Conservation (phyloP, 2,113 vertebrate species). For the Mobula hypostoma region DNA sequence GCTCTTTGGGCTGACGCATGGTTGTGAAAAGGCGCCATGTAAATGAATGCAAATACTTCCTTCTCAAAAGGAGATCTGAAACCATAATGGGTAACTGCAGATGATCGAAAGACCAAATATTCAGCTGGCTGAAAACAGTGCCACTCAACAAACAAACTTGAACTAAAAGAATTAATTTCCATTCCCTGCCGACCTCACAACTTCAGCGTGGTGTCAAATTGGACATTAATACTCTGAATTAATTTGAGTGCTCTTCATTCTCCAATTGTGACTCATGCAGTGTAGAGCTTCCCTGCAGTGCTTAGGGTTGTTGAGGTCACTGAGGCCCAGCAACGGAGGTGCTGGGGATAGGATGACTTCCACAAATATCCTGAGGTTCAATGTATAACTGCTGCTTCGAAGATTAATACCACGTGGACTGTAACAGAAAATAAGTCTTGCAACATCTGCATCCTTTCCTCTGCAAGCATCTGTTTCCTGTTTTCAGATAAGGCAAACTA, state of each 20-base stretch:
- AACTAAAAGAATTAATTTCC: neutral
- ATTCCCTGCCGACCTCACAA: neutral
- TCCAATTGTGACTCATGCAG: neutral
- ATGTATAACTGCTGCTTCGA: neutral
- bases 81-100: no score
- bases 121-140: neutral
- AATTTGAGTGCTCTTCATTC: neutral
- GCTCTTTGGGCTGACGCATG: no score
- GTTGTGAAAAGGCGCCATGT: no score
- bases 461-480: conserved; percentile 29
- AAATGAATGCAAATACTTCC: no score
- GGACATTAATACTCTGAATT: neutral
- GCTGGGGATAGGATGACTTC: neutral
- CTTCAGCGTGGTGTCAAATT: neutral
- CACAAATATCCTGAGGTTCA: neutral
- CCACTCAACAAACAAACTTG: neutral
- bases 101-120: neutral
- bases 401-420: neutral
- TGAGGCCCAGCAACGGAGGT: neutral
- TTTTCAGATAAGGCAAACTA: neutral
- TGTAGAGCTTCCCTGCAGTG: neutral
- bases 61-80: no score
- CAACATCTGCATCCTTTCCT: conserved; percentile 24
- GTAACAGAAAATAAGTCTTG: conserved; percentile 9
- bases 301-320: no score